Evolutionary conservation across 2,797 vertebrate genomes (phyloP), one percentile per base, ranked within the genome.

Genomic region (Arctocebus calabarensis): DNA sequence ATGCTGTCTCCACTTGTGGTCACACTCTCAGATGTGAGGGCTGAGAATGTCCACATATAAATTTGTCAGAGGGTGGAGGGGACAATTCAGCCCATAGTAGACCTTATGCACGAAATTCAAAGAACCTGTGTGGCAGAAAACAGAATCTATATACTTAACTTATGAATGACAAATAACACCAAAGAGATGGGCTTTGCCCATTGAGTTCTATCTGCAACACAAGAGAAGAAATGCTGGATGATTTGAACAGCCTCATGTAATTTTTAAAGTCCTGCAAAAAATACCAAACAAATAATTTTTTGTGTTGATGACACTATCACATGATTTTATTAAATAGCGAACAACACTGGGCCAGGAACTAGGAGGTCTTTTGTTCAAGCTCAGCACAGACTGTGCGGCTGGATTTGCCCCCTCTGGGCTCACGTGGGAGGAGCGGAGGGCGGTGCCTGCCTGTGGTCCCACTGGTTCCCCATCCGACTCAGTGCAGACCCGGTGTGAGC

Each of bases 361-460:
- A 29, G 43, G 52, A 40, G 16, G 3, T 32, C 27, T 43, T 43
- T 64, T 12, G 11, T 40, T 73, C 19, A 34, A 27, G 20, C 20
- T 88, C 8, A 13, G 3, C 5, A 2, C 16, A 0, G 11, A 1
- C 1, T 37, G 32, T 29, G 52, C 37, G 4, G 16, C 17, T 12
- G 45, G 34, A n/a, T 6, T 43, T 45, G 23, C 1, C 10, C 12
- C 23, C 27, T 11, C 0, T 2, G 77, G 6, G 3, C 25, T 11
- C 29, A 5, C 3, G 7, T 27, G 23, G 19, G 16, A 22, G 37
- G 32, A 29, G 22, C 12, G 5, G 11, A 45, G 64, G 34, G 22
- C 13, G 25, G 23, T 61, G 19, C 3, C 0, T 27, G 19, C 6
- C 19, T 0, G 14, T 0, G 3, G 5, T 2, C 6, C 1, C 7